Base-by-base conservation (phyloP, 2,888 invertebrate genomes). In the Camptogramma bilineatum region DNA sequence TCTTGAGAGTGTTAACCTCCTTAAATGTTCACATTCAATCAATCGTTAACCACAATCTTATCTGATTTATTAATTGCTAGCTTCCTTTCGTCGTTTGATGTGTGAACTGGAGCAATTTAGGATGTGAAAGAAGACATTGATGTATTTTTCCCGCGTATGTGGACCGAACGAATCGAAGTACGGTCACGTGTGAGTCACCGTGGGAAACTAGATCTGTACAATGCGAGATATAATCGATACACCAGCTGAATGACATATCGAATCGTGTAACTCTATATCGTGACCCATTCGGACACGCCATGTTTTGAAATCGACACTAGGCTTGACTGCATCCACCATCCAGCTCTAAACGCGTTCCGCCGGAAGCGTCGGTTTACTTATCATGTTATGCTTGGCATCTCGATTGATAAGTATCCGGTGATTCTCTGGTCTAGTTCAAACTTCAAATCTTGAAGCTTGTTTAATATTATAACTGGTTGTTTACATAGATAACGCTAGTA, bases 381-480 rank as follows among this genome's bases (percentile, higher is more conserved):
- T 77, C 77, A 76, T 73, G 78, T 78, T 75, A 72, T 74, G 73
- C 70, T 72, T 73, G 76, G 73, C 74, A 73, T 77, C 77, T 75
- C 74, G 72, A 78, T 79, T 78, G 82, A 80, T 79, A 78, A 69
- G 78, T 81, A 81, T 83, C 84, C 84, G 83, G 79, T 66, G 71
- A 73, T 69, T 65, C 55, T 69, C 64, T 60, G 56, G 53, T 59
- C 64, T 66, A 68, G 61, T 65, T 66, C 62, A 63, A 64, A 67
- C 73, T 58, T 66, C 63, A 60, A 64, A 69, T 72, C 66, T 69
- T 68, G 73, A 71, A 73, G 74, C 74, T 75, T 61, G 69, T 68
- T 69, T 64, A 46, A 70, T 72, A n/a, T n/a, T n/a, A 69, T 77
- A 74, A 74, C 72, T 72, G 73, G 57, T 72, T 68, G 73, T 60